Conservation (phyloP, 2,888 invertebrate species). For the Lasioglossum calceatum region DNA sequence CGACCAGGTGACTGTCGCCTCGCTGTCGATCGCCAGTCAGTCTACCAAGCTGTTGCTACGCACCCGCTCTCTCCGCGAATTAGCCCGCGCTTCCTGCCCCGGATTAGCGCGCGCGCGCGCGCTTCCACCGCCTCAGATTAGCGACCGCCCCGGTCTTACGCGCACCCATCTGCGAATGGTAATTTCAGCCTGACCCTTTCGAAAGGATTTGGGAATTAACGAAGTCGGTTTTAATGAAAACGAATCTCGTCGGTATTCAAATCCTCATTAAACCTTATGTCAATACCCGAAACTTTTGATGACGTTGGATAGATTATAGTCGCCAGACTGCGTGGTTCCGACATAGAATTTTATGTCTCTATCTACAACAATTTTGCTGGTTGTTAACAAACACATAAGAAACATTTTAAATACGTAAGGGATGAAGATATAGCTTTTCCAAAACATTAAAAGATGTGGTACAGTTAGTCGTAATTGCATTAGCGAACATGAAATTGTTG, state of each 20-base stretch:
- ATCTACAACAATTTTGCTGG: too few relatives aligned
- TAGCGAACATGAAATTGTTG: not conserved
- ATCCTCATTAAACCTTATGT: not conserved
- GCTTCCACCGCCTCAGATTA: too few relatives aligned
- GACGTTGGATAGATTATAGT: too few relatives aligned
- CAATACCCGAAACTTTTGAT: too few relatives aligned
- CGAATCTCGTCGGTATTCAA: not conserved
- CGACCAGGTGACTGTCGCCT: not conserved
- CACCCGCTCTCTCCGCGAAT: not conserved
- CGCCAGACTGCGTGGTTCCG: too few relatives aligned
- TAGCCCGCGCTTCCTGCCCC: not conserved
- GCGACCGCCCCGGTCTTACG: not conserved
- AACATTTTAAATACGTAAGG: too few relatives aligned
- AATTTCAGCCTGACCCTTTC: not conserved
- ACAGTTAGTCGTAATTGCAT: not conserved
- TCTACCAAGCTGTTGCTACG: not conserved
- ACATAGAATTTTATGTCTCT: too few relatives aligned
- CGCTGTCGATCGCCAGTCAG: not conserved
- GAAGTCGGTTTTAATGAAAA: not conserved
- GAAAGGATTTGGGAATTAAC: not conserved
- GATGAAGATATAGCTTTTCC: too few relatives aligned
- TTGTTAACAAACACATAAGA: too few relatives aligned
- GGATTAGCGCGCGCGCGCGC: not conserved
- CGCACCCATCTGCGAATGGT: not conserved
- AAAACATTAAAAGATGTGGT: too few relatives aligned